Evolutionary conservation across 2,113 vertebrate species (phyloP).

Genomic region (Muntiacus reevesi): DNA sequence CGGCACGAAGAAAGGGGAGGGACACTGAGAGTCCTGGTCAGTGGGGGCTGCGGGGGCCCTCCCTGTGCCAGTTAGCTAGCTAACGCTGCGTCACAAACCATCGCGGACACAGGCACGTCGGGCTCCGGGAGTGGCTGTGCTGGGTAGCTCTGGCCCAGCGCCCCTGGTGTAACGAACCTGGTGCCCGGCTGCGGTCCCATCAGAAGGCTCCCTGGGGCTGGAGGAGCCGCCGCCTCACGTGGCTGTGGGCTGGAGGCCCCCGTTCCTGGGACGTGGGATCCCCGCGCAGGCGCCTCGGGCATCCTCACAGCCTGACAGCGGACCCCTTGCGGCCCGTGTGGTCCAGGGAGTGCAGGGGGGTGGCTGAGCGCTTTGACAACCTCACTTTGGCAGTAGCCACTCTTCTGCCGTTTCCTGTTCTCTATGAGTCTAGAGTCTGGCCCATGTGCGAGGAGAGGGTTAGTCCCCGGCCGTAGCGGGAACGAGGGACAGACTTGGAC

Average conservation of each 20-base stretch:
- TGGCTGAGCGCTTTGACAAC: fast-evolving
- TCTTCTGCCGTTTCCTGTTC: fast-evolving
- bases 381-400: fast-evolving
- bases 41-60: fast-evolving
- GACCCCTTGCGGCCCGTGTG: fast-evolving
- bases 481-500: background rate
- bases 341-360: fast-evolving
- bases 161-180: fast-evolving
- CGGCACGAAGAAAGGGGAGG: background rate
- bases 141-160: background rate
- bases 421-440: background rate
- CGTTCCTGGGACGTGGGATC: fast-evolving
- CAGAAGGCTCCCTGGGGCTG: background rate
- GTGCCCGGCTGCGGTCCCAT: fast-evolving
- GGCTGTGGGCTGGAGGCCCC: background rate
- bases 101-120: fast-evolving
- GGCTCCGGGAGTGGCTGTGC: fast-evolving
- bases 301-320: fast-evolving
- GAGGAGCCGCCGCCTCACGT: background rate
- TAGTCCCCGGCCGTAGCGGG: fast-evolving
- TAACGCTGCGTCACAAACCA: fast-evolving
- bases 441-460: fast-evolving
- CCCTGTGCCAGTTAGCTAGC: background rate
- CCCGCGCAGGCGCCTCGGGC: fast-evolving
- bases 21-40: background rate